Conservation (phyloP, 2,113 vertebrate genomes). For the Machaerirhynchus nigripectus region DNA sequence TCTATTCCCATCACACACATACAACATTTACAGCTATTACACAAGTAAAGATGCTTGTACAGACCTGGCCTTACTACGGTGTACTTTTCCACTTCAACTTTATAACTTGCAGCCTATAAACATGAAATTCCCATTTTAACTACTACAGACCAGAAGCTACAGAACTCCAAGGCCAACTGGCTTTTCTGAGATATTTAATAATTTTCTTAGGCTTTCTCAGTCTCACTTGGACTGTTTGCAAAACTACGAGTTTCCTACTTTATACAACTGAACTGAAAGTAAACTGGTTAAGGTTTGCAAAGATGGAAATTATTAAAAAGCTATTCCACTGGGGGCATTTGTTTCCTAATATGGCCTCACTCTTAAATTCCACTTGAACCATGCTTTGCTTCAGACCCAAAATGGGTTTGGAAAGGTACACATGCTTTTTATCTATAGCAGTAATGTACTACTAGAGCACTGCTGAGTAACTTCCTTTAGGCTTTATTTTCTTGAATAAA, state of each 20-base stretch:
- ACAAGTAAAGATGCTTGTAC: neutral
- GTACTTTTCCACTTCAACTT: neutral
- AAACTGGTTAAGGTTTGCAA: neutral
- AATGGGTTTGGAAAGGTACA: neutral
- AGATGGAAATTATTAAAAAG: slow-evolving; percentile 18
- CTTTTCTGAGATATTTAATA: neutral
- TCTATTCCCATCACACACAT: slow-evolving; percentile 17
- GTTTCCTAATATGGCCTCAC: neutral
- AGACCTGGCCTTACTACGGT: neutral
- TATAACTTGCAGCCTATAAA: neutral
- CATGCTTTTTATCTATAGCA: neutral
- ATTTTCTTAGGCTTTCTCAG: neutral
- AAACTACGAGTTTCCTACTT: neutral
- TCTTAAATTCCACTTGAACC: slow-evolving; percentile 4
- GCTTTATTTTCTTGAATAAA: neutral
- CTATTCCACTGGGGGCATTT: neutral
- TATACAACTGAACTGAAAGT: neutral
- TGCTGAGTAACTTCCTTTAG: slow-evolving; percentile 1
- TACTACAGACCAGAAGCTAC: neutral
- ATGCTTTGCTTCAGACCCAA: neutral
- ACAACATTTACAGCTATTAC: neutral
- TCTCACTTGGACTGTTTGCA: neutral
- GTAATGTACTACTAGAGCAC: neutral
- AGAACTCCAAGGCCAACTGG: neutral
- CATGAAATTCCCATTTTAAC: neutral